Base-by-base conservation (phyloP, 2,113 vertebrate species). In the Xenus cinereus region DNA sequence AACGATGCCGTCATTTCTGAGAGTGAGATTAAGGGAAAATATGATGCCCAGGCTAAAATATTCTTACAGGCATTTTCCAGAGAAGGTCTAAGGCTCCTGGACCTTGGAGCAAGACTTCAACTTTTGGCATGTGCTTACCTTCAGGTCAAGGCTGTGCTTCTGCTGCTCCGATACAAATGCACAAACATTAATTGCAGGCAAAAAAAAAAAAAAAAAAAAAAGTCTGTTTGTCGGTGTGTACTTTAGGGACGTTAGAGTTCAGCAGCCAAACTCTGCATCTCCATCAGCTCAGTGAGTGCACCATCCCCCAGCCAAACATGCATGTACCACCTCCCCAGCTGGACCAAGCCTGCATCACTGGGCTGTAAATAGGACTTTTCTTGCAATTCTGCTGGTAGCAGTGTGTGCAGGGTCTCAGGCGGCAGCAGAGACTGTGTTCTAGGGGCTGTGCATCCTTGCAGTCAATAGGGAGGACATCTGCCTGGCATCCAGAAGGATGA, bases 21-120 rank as follows among this genome's bases (percentile, higher is more conserved):
- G 62, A 66, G 72, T 66, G 20, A 87, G n/a, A 82, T 59, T 73
- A 83, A 69, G 41, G 74, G 66, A 95, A 95, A 93, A 87, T 56
- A 35, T 51, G 75, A 91, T 67, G 41, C 71, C 27, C 26, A 71
- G 30, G 41, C 22, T 90, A 39, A 94, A 95, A 80, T 63, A 63
- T 14, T 69, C 54, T 86, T 79, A 43, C 50, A 79, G 89, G 67
- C 22, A 14, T 87, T 96, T 95, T 95, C 89, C 89, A 93, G 91
- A 54, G 74, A 54, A 85, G 35, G 50, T 53, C 30, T 32, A 37
- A 66, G 48, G 33, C 59, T 95, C 67, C 0, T 5, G 24, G 48
- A 35, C 35, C 6, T 74, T 26, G 17, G 27, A 79, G 57, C 11
- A 76, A 83, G 45, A 76, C 13, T 45, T 82, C 32, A 79, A 8